Conservation (phyloP, 2,113 vertebrate species). For the Clarias gariepinus region DNA sequence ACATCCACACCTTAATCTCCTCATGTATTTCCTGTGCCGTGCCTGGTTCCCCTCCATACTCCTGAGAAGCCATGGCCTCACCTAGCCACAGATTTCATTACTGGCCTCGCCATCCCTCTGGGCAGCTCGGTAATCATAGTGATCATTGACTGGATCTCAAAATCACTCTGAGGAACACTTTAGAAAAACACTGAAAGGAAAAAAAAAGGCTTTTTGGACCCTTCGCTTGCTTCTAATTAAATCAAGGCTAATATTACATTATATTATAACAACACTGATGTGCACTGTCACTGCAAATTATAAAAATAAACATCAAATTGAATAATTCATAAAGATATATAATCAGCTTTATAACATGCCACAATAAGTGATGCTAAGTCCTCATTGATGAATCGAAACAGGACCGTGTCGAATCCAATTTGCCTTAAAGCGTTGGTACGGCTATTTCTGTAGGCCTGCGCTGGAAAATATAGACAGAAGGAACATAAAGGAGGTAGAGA, state of each 20-base stretch:
- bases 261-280: no score
- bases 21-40: no score
- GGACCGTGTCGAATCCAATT: conserved; percentile 22
- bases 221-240: background rate
- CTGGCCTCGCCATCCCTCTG: no score
- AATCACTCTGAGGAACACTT: background rate
- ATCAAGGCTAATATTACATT: background rate
- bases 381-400: conserved; percentile 34
- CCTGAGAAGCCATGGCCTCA: no score
- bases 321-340: background rate
- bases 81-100: no score
- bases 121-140: no score
- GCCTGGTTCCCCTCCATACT: no score
- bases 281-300: background rate
- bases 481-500: conserved; percentile 35
- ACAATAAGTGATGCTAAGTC: background rate
- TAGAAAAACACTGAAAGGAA: background rate
- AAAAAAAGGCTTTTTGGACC: background rate
- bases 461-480: conserved; percentile 6
- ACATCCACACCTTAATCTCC: no score
- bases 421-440: conserved; percentile 9
- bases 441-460: conserved; percentile 11
- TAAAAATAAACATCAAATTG: background rate
- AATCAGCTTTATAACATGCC: background rate
- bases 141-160: no score